Evolutionary conservation across 2,113 vertebrate genomes (phyloP), one percentile per base, ranked within the genome.

Genomic region (Seriola aureovittata): DNA sequence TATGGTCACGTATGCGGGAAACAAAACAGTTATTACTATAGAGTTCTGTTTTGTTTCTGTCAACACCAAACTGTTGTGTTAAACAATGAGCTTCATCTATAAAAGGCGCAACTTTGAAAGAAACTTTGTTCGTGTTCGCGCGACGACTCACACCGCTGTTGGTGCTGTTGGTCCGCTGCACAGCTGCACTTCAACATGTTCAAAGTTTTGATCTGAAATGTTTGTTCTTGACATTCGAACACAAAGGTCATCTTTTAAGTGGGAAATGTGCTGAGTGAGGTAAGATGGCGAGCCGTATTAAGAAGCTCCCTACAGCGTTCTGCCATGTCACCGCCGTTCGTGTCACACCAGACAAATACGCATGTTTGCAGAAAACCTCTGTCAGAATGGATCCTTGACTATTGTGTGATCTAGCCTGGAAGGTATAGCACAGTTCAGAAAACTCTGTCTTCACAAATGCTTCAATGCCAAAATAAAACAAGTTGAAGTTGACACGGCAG

Each of bases 331-430:
- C 68, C 60, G 48, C 3, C 13, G 75, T 65, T 85, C 50, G 82
- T 70, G 81, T 86, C 75, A 72, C 40, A 85, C 50, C 63, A 70
- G 78, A 71, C 50, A 64, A 36, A 36, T 75, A 67, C 60, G 78
- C 76, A 52, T 57, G 34, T 78, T 81, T 68, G 63, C 69, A 81
- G 62, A 92, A 90, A 92, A 71, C 80, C 55, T 88, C 46, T 87
- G 84, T 88, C 88, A 80, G 4, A 55, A 19, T 55, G 75, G 66
- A 85, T 85, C 67, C 58, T 34, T 77, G 38, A 79, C 83, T 81
- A 88, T 74, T 46, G 59, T 60, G 68, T 83, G 74, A 88, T 83
- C n/a, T 5, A 57, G 68, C 83, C 82, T 77, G 29, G 54, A 81
- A 86, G 80, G 88, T 78, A 60, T 68, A 64, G 77, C 36, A 1